Base-by-base conservation (phyloP, 1,140 invertebrate genomes). In the Diorhabda carinulata region DNA sequence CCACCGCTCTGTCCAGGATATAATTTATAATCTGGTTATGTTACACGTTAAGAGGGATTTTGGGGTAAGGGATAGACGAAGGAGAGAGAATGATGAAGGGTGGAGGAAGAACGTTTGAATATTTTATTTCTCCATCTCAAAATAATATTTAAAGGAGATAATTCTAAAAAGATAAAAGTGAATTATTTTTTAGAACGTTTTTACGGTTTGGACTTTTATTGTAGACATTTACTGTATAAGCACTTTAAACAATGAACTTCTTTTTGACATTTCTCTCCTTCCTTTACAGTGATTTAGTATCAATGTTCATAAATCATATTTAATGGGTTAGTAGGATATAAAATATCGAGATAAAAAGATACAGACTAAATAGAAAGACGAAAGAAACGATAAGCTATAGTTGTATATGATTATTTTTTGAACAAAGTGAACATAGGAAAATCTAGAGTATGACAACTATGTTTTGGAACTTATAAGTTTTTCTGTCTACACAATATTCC, bases 11-110 rank as follows among this genome's bases (percentile, higher is more conserved):
- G 42, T 8, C 2, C 59, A n/a, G 41, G 41, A 41, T 8, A 41
- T 61, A 43, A 61, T 61, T 40, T 61, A 61, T 61, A 8, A 43
- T 5, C 59, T 61, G 8, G 59, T 61, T 52, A 52, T 52, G 47
- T 52, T 3, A 52, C 47, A 52, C 47, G 6, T 52, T 52, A 52
- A 8, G 47, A 25, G 47, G 4, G 47, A 52, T 52, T 52, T 6
- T 52, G 47, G 4, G 3, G 47, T 25, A n/a, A 52, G 47, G 6
- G 47, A 52, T 52, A 52, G 47, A 52, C 47, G n/a, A 52, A 52
- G n/a, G 25, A 25, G 47, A 52, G 47, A 52, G n/a, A 52, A 52
- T 52, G 47, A n/a, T n/a, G n/a, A 6, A 52, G 47, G n/a, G 47
- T 8, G 47, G n/a, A 52, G 47, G 47, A 25, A 25, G 47, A 52